Base-by-base conservation (phyloP, 2,888 invertebrate species). In the Agonum fuliginosum region DNA sequence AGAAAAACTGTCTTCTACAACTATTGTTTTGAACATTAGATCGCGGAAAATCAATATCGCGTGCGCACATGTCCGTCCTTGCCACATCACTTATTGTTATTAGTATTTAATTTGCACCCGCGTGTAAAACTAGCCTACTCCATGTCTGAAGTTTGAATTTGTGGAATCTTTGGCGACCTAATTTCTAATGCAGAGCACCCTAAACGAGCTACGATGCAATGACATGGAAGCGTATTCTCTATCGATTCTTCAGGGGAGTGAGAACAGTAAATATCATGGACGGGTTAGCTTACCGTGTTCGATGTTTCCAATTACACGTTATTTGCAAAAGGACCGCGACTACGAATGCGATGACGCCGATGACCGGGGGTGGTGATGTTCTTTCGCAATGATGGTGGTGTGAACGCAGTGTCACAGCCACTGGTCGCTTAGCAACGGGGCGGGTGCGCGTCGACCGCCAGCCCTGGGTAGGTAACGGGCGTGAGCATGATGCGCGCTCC, bases 351-450 rank as follows among this genome's bases (percentile, higher is more conserved):
- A 3, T 5, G 5, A 6, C 20, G 20, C n/a, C 22, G 54, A 30
- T 8, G 37, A 12, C 30, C 12, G 14, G 30, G 3, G 12, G 10
- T 14, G 14, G 6, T 62, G 54, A 20, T 27, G 2, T 27, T 27
- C 1, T 62, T 14, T 27, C 12, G 58, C 30, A 8, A 5, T 37
- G 67, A 41, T 24, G 37, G 41, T 34, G 62, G 54, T 54, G 54
- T 54, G 54, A 54, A 54, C 22, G 22, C 54, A 19, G 24, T 5
- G 83, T 27, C 83, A 82, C 83, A 83, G 83, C 82, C 83, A 83
- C 83, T 78, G 79, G 83, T 84, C 80, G 81, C 84, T 75, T 80
- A 80, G 83, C 83, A 82, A 83, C 82, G 69, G 70, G 79, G 80
- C 76, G 78, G 79, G 79, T 79, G 58, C 78, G 43, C 54, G 43